Evolutionary conservation across 2,888 invertebrate species (phyloP), one percentile per base, ranked within the genome.

Genomic region (Epicampocera succincta): DNA sequence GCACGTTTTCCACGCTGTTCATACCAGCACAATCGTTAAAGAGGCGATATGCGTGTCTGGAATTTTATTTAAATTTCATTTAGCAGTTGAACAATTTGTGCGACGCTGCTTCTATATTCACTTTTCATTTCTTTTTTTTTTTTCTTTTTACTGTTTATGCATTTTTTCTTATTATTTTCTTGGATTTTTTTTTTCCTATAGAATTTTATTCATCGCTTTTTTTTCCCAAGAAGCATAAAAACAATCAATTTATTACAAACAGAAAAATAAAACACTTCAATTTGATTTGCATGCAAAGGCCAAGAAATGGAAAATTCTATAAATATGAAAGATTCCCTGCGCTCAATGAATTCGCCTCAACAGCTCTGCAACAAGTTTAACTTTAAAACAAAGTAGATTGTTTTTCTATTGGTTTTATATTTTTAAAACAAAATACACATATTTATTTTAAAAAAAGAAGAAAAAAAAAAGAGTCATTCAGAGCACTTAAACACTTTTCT

Each of bases 21-120:
- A 75, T 50, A 48, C 29, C 58, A 50, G 33, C 50, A 68, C 69
- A 73, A 71, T 82, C 60, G 73, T 71, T 78, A 33, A 72, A 72
- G 44, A 42, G 52, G 25, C 58, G 11, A 69, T 76, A 65, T 82
- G 81, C 81, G 77, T 82, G 81, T 71, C 69, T 82, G 69, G 81
- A 77, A 82, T 82, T 74, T 74, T 58, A 78, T 74, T 82, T 78
- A 68, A 68, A 68, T 63, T 76, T 81, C 61, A 76, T 72, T 72
- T 72, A 52, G 69, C 61, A 48, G 63, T 42, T 17, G 19, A n/a
- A 56, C 42, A 63, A 29, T 40, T 48, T 65, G 40, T 48, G 61
- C 3, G 15, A 17, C 38, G 3, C 15, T 48, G 3, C n/a, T 42
- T 17, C 25, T 29, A 8, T 17, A 3, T 12, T 25, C 6, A 38